These are phyloP conservation scores for Engraulis encrasicolus DNA, from an alignment of 2,113 vertebrate species.

Conservation along the genomic window DNA sequence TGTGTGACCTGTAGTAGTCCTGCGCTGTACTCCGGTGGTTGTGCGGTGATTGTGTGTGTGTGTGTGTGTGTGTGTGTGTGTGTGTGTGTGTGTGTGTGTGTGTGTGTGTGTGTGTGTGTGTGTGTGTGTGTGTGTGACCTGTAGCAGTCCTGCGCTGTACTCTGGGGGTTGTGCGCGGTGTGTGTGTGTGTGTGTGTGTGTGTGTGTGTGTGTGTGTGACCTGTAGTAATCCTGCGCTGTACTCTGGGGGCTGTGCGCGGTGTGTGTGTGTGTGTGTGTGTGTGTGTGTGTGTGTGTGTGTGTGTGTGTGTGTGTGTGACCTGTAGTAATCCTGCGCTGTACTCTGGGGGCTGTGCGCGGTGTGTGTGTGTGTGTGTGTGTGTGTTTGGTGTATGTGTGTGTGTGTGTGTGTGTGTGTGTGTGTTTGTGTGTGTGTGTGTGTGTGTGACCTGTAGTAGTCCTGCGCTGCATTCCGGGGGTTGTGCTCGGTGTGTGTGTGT, in stretches of 20 bases:
- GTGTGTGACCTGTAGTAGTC: slow-evolving; percentile 74
- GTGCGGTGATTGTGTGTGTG: too few relatives aligned
- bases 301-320: slow-evolving; percentile 47
- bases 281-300: not conserved
- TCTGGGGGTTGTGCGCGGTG: slow-evolving; percentile 74
- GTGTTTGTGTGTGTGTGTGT: not conserved
- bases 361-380: too few relatives aligned
- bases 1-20: slow-evolving; percentile 74
- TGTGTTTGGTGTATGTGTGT: too few relatives aligned
- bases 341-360: too few relatives aligned
- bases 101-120: slow-evolving; percentile 13
- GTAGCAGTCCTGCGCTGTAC: slow-evolving; percentile 72
- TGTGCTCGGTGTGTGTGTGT: too few relatives aligned
- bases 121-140: slow-evolving; percentile 70
- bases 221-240: slow-evolving; percentile 77
- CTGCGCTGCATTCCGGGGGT: slow-evolving; percentile 68
- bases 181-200: slow-evolving; percentile 55
- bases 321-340: slow-evolving; percentile 78
- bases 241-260: slow-evolving; percentile 72
- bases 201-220: slow-evolving; percentile 60
- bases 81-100: not conserved
- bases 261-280: slow-evolving; percentile 60
- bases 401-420: not conserved
- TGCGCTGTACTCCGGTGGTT: slow-evolving; percentile 68
- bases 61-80: not conserved